A percentile compares a stretch with the other conserved stretches of the same genome.
These are phyloP conservation scores for Scophthalmus maximus DNA, from an alignment of 2,113 vertebrate genomes.

Conservation along the genomic window DNA sequence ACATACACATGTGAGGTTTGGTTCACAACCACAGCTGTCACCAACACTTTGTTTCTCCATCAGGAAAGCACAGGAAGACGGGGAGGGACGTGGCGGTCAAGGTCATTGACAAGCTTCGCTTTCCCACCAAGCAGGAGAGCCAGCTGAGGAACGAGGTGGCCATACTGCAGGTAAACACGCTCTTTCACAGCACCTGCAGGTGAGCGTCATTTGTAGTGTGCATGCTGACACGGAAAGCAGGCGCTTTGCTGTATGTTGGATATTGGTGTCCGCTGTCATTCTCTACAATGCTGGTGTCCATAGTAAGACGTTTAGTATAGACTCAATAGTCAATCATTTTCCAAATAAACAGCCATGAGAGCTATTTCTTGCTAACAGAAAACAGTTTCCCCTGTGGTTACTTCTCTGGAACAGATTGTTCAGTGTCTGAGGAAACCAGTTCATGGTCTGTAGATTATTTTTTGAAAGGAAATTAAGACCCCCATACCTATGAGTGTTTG, in stretches of 20 bases:
- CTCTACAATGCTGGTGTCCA: background rate
- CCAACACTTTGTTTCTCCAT: background rate
- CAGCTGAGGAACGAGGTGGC: slow-evolving; percentile 87
- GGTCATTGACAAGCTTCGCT: slow-evolving; percentile 87
- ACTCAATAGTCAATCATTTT: background rate
- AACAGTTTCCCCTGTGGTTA: background rate
- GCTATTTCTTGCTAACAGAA: background rate
- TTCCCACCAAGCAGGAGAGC: slow-evolving; percentile 87
- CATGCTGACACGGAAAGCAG: too few relatives aligned
- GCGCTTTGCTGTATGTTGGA: background rate
- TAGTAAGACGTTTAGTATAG: too few relatives aligned
- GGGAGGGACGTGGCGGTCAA: slow-evolving; percentile 82
- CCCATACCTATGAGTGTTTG: too few relatives aligned
- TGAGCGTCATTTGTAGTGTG: too few relatives aligned
- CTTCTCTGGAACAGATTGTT: background rate
- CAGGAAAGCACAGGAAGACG: slow-evolving; percentile 83
- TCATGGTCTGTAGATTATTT: too few relatives aligned
- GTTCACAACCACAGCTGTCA: background rate
- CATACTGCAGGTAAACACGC: slow-evolving; percentile 82
- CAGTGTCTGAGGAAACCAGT: background rate
- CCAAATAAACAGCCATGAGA: background rate
- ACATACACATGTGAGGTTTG: background rate
- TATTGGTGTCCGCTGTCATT: background rate
- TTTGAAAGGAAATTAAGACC: too few relatives aligned
- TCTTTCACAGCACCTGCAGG: too few relatives aligned